Conservation (phyloP, 2,888 invertebrate genomes). For the Halictus quadricinctus region DNA sequence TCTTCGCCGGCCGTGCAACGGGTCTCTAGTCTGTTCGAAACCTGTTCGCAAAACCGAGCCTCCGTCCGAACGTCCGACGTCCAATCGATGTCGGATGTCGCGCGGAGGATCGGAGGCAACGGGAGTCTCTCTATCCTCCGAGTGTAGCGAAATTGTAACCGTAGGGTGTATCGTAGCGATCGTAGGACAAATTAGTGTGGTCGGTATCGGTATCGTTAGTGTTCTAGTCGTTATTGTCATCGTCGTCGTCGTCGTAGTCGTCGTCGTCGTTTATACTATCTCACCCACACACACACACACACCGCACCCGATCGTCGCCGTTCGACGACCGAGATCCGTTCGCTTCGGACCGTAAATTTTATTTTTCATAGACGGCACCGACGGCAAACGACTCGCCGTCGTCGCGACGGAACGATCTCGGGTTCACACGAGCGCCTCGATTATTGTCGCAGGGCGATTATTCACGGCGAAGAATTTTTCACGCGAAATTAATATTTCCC, state of each 20-base stretch:
- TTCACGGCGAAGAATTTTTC: background rate
- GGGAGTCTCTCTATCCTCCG: slow-evolving; percentile 52
- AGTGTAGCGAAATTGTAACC: slow-evolving; percentile 59
- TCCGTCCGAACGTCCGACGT: slow-evolving; percentile 13
- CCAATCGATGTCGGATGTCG: background rate
- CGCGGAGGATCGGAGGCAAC: slow-evolving; percentile 37
- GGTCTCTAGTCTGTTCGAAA: slow-evolving; percentile 79
- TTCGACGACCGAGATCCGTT: background rate
- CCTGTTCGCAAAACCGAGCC: slow-evolving; percentile 52
- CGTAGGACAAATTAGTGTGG: slow-evolving; percentile 53
- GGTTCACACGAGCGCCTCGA: background rate
- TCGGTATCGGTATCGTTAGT: slow-evolving; percentile 32
- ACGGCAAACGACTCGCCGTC: slow-evolving; percentile 47
- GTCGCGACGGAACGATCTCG: slow-evolving; percentile 22
- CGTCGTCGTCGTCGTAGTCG: background rate
- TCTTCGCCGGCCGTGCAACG: slow-evolving; percentile 79
- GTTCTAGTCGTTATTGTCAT: slow-evolving; percentile 20
- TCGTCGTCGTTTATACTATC: slow-evolving; percentile 29
- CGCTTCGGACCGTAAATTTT: slow-evolving; percentile 63
- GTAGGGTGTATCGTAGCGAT: slow-evolving; percentile 57
- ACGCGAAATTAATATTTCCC: background rate
- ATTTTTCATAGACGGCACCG: slow-evolving; percentile 73
- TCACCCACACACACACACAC: background rate
- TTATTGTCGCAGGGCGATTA: background rate
- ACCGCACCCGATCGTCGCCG: background rate